phyloP scores from a whole-genome alignment of 1,140 invertebrate species.

The Carcinoscorpius rotundicauda region DNA sequence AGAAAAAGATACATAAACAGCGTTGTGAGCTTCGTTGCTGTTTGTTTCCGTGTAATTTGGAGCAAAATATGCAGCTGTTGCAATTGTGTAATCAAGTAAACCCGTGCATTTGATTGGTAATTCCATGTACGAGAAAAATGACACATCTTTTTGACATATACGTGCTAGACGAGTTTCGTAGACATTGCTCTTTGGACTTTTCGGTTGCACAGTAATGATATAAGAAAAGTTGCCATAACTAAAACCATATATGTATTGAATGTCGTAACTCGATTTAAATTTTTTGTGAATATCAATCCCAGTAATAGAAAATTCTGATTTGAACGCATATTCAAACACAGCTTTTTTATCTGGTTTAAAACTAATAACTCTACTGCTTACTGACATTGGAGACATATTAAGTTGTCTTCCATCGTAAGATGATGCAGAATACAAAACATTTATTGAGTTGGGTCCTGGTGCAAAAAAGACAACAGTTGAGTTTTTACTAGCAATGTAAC shows the following conservation, averaged over 20 bases:
- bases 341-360: too few relatives aligned
- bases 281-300: neutral
- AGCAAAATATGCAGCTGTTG: constrained; percentile 20
- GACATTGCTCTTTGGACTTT: constrained; percentile 7
- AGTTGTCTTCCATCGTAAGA: constrained; percentile 20
- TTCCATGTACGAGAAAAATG: constrained; percentile 28
- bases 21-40: too few relatives aligned
- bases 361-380: constrained; percentile 12
- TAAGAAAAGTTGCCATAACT: constrained; percentile 24
- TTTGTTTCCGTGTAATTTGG: too few relatives aligned
- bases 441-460: neutral
- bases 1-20: too few relatives aligned
- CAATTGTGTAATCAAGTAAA: constrained; percentile 22
- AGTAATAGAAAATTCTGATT: too few relatives aligned
- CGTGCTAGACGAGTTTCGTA: constrained; percentile 24
- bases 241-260: constrained; percentile 26
- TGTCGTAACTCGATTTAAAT: neutral
- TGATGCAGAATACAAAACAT: constrained; percentile 14
- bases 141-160: constrained; percentile 23
- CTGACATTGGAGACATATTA: constrained; percentile 6
- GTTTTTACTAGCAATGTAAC: constrained; percentile 9
- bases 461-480: constrained; percentile 16
- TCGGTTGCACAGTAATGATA: constrained; percentile 25
- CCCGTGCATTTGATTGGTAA: constrained; percentile 23
- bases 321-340: too few relatives aligned